Percentiles rank a stretch among this genome's conserved stretches.
Conservation (phyloP, 2,797 vertebrate genomes). For the Labroides dimidiatus region DNA sequence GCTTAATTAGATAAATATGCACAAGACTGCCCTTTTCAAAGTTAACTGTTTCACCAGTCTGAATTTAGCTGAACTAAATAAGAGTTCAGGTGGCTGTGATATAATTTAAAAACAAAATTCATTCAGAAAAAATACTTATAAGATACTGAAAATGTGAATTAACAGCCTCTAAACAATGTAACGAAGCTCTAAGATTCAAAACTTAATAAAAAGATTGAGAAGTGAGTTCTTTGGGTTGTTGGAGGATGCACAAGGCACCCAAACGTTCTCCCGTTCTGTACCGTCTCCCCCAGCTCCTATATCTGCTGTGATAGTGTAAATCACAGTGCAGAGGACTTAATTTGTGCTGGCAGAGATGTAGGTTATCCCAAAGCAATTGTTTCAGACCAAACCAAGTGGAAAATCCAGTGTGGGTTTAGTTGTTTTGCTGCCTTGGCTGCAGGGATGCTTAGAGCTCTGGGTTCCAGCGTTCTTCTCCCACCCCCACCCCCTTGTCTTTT, state of each 20-base stretch:
- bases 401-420: slow-evolving; percentile 76
- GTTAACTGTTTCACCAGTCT: no score
- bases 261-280: neutral
- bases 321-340: slow-evolving; percentile 60
- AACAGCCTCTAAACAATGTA: no score
- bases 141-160: no score
- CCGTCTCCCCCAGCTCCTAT: slow-evolving; percentile 4
- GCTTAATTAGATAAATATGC: slow-evolving; percentile 22
- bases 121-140: no score
- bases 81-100: neutral
- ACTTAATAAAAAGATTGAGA: no score
- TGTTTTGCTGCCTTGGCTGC: slow-evolving; percentile 71
- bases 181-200: no score
- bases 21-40: slow-evolving; percentile 8
- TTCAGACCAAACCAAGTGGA: slow-evolving; percentile 78
- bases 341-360: slow-evolving; percentile 69
- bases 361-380: slow-evolving; percentile 83
- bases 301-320: slow-evolving; percentile 47
- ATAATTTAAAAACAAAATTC: no score
- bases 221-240: no score
- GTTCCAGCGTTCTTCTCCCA: slow-evolving; percentile 51
- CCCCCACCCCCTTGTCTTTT: slow-evolving; percentile 48
- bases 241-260: no score
- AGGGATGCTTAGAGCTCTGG: slow-evolving; percentile 63
- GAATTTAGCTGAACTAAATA: neutral